phyloP scores from a whole-genome alignment of 2,888 invertebrate genomes.

The Axea sp. region DNA sequence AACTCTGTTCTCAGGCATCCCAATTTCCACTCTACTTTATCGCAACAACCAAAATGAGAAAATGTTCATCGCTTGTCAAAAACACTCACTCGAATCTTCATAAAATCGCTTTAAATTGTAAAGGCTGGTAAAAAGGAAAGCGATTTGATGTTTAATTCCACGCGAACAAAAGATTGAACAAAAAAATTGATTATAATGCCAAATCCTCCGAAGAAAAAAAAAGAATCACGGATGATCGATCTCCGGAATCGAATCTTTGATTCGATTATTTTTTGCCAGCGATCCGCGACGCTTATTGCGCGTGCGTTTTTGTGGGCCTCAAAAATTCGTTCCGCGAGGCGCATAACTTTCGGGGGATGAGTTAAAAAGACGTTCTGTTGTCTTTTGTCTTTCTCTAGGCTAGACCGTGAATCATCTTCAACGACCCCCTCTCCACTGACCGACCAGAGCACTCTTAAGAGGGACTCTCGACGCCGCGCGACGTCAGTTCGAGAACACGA shows the following conservation, averaged over 20 bases:
- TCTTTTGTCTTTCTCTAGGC: constrained; percentile 64
- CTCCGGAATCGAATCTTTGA: constrained; percentile 8
- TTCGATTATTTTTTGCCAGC: constrained; percentile 15
- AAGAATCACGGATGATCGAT: constrained; percentile 12
- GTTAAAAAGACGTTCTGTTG: constrained; percentile 48
- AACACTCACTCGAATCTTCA: no score
- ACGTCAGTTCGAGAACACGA: constrained; percentile 78
- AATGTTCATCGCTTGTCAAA: no score
- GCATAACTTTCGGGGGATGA: constrained; percentile 40
- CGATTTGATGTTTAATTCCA: no score
- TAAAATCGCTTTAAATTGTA: no score
- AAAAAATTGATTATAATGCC: no score
- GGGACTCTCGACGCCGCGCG: constrained; percentile 76
- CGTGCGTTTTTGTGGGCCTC: constrained; percentile 28
- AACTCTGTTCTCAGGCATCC: no score
- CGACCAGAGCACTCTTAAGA: constrained; percentile 78
- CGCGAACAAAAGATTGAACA: no score
- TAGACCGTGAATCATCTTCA: constrained; percentile 76
- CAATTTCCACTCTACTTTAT: no score
- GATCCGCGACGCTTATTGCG: neutral
- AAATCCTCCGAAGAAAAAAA: constrained; percentile 3
- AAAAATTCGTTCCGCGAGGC: constrained; percentile 42
- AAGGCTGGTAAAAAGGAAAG: no score
- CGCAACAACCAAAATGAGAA: no score
- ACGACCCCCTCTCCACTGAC: constrained; percentile 73